phyloP scores from a whole-genome alignment of 64 coral and sea anemone genomes.

The Pocillopora verrucosa region DNA sequence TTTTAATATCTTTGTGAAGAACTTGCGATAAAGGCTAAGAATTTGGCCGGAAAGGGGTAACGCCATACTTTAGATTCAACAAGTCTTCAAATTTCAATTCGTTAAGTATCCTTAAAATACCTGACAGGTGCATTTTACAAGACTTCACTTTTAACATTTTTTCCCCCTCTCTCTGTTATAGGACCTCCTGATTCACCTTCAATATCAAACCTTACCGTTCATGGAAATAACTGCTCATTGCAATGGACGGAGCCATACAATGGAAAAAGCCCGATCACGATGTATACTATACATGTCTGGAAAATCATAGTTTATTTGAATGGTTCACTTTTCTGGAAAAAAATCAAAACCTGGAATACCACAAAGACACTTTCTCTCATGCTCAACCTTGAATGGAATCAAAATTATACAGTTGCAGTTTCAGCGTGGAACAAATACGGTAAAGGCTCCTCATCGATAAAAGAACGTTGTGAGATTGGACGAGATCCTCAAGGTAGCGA shows the following conservation, averaged over 20 bases:
- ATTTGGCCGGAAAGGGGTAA: too few relatives aligned
- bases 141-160: not conserved
- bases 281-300: conserved; percentile 2
- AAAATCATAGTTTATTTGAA: not conserved
- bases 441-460: not conserved
- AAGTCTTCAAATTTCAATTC: not conserved
- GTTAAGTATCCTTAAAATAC: not conserved
- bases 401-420: not conserved
- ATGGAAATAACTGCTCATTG: conserved; percentile 4
- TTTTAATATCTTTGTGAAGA: too few relatives aligned
- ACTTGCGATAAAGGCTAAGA: too few relatives aligned
- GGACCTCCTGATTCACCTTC: conserved; percentile 14
- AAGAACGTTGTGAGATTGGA: not conserved
- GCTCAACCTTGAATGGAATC: not conserved
- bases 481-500: conserved; percentile 5
- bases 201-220: not conserved
- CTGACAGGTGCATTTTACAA: not conserved
- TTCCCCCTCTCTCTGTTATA: not conserved
- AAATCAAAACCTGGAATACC: not conserved
- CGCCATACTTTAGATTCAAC: too few relatives aligned
- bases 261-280: conserved; percentile 1
- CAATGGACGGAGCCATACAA: conserved; percentile 6
- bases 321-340: not conserved
- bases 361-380: not conserved
- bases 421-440: conserved; percentile 29